Evolutionary conservation across 2,113 vertebrate genomes (phyloP), one percentile per base, ranked within the genome.

Genomic region (Thomomys bottae): DNA sequence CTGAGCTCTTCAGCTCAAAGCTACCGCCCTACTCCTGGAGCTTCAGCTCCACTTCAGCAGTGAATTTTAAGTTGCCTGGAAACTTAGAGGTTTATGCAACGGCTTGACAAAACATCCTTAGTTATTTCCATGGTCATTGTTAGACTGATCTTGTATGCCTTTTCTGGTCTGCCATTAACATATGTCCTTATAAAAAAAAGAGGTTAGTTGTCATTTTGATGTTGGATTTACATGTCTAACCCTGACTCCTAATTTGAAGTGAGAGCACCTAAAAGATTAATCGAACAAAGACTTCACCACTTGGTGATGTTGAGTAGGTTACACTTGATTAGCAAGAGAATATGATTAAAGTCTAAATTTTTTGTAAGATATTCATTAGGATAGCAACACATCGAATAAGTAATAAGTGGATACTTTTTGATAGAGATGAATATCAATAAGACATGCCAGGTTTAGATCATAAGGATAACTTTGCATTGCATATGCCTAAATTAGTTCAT

Each of bases 361-460:
- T 54, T 90, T 92, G 26, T 72, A 76, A 79, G 8, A 1, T 30
- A 2, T 66, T 38, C 7, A 72, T 72, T 86, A 92, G 36, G 75
- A 66, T 61, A 63, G 15, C 1, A 20, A 77, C 21, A 57, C 11
- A 83, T 11, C 70, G 49, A 78, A 23, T 57, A 78, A 79, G 3
- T 78, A 78, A 82, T 71, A 9, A 30, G 0, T 79, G 7, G 30
- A 80, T 9, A 49, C 20, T 87, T 49, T 90, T 36, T 7, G n/a
- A 36, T 79, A 10, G 42, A 59, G 28, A 78, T 42, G 82, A 38
- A 67, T 72, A 72, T 63, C 92, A 76, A 49, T 5, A 64, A 93
- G 90, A 57, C 0, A 2, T 7, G 66, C 75, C 8, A 8, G 21
- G 36, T 57, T 88, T 64, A 12, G 81, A 67, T 63, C 10, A 57